Conservation (phyloP, 2,113 vertebrate genomes). For the Malurus melanocephalus region DNA sequence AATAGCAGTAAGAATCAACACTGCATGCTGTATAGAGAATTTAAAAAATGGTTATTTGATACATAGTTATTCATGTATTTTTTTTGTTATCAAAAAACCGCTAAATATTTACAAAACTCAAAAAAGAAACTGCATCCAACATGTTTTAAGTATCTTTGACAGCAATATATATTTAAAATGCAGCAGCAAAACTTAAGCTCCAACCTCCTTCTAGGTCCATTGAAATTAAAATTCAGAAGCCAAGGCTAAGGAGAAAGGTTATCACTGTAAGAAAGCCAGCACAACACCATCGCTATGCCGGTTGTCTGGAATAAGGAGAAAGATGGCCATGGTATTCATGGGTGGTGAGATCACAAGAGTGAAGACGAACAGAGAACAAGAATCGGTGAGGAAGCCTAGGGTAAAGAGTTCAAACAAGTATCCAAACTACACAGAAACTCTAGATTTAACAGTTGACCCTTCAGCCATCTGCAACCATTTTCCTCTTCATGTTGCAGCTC, state of each 20-base stretch:
- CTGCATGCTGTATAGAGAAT: not conserved
- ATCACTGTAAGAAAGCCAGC: not conserved
- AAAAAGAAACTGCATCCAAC: not conserved
- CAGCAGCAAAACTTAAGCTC: not conserved
- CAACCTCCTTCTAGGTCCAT: not conserved
- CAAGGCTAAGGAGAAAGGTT: not conserved
- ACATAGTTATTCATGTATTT: not conserved
- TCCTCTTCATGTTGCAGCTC: not conserved
- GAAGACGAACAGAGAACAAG: not conserved
- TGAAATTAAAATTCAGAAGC: not conserved
- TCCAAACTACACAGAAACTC: not conserved
- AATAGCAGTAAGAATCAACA: not conserved
- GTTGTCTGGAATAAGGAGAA: not conserved
- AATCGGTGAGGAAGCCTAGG: not conserved
- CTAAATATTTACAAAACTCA: not conserved
- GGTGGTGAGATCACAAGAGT: not conserved
- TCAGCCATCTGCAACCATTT: not conserved
- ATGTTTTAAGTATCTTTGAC: not conserved
- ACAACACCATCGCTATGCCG: rapidly evolving
- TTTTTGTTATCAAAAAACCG: not conserved
- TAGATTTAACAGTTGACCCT: not conserved
- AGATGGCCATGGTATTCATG: not conserved
- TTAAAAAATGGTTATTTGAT: not conserved
- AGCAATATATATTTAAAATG: not conserved
- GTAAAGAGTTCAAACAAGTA: not conserved